Conservation (phyloP, 2,797 vertebrate species). For the Alouatta caraya region DNA sequence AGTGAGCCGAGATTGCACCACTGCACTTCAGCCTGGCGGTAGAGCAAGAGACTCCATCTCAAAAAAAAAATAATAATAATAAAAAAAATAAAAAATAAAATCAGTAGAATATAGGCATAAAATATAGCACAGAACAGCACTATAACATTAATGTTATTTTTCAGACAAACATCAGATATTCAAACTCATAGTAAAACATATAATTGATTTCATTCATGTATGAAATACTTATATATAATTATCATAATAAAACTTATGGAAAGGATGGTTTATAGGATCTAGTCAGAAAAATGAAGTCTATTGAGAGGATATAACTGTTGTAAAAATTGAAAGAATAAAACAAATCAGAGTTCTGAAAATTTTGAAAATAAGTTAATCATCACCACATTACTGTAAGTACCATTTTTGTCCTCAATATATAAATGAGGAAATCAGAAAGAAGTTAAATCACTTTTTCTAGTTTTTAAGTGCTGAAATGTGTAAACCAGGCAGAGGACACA, state of each 20-base stretch:
- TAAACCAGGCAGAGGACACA: not conserved
- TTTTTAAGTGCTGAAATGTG: not conserved
- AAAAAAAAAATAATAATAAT: too few relatives aligned
- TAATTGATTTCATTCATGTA: not conserved
- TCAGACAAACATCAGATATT: not conserved
- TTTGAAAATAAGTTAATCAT: not conserved
- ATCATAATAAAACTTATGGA: not conserved
- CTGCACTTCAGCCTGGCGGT: too few relatives aligned
- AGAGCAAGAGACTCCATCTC: too few relatives aligned
- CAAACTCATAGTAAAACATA: not conserved
- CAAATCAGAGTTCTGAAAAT: not conserved
- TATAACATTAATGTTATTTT: not conserved
- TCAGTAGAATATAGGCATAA: not conserved
- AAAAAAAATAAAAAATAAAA: not conserved
- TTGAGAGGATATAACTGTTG: not conserved
- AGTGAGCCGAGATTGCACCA: too few relatives aligned
- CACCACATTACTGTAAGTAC: not conserved
- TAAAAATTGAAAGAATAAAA: not conserved
- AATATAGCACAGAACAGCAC: not conserved
- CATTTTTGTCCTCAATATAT: not conserved
- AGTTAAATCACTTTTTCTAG: not conserved
- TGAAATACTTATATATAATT: not conserved
- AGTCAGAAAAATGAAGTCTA: not conserved
- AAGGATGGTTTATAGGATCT: not conserved
- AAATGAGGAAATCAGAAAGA: not conserved